Percentiles rank a stretch among this genome's conserved stretches.
Evolutionary conservation across 2,888 invertebrate genomes (phyloP).

Genomic region (Campaea margaritaria): DNA sequence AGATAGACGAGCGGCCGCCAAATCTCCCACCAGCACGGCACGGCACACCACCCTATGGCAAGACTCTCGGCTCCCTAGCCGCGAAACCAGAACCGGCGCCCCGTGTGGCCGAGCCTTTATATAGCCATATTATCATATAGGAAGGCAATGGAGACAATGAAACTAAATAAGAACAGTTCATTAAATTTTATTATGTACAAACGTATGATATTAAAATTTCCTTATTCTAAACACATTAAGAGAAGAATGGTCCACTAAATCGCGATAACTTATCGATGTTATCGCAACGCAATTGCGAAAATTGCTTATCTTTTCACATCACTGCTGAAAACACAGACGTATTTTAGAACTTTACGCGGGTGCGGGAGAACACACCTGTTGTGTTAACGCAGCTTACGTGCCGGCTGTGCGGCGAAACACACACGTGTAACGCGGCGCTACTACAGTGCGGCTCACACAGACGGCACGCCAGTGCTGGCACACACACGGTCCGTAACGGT

Average conservation of each 20-base stretch:
- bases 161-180: constrained; percentile 1
- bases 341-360: no score
- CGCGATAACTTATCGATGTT: not conserved
- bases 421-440: no score
- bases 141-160: not conserved
- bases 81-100: not conserved
- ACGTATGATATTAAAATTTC: not conserved
- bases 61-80: not conserved
- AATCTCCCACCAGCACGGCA: not conserved
- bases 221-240: not conserved
- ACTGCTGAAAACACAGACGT: no score
- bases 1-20: not conserved
- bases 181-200: constrained; percentile 14
- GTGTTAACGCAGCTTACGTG: no score
- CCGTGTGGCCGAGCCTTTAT: not conserved
- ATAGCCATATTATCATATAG: no score
- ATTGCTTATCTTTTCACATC: no score
- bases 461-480: no score
- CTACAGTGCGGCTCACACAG: no score
- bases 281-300: not conserved
- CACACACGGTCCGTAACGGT: no score
- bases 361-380: no score
- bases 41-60: not conserved
- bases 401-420: no score
- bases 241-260: not conserved